Base-by-base conservation (phyloP, 2,797 vertebrate species). In the Arnoldichthys spilopterus region DNA sequence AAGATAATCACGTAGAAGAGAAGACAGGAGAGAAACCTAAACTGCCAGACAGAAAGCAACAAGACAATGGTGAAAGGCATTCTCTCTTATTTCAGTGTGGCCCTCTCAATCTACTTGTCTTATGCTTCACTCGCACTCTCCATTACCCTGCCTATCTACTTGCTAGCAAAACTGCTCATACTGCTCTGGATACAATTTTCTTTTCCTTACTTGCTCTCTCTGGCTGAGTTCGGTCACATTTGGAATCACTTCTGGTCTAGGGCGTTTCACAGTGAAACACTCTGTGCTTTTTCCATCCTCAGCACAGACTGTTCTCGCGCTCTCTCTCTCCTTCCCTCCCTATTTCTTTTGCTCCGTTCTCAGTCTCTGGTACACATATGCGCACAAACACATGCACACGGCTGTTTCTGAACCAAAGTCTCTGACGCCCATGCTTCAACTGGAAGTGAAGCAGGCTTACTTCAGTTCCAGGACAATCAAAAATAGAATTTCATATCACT, bases 231-330 rank as follows among this genome's bases (percentile, higher is more conserved):
- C 30, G 71, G 80, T 76, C 59, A 85, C 85, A 86, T 86, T 87
- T 86, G 85, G 85, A 86, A 87, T 82, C 85, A 84, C 83, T 87
- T 85, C 82, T 79, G 82, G 80, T 83, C 74, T 43, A 77, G 82
- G 82, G 83, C 76, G 76, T 87, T 82, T 87, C 78, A 82, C 72
- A 76, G 72, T 78, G 74, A 84, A 83, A 81, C 70, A 78, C 83
- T 76, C 66, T 82, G 80, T 79, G 84, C 84, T 78, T 82, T 77
- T 82, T 82, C 74, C 69, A 76, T 83, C 72, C 72, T 73, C 72
- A 74, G 84, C 79, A 86, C 85, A 83, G 82, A 69, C 82, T 85
- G 86, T 87, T 84, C 84, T 85, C 71, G 80, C 80, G 78, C 75
- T 63, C 76, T 72, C 59, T 77, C 43, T 47, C 62, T 45, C 54